Evolutionary conservation across 2,888 invertebrate genomes (phyloP), one percentile per base, ranked within the genome.

Genomic region (Lobophora halterata): DNA sequence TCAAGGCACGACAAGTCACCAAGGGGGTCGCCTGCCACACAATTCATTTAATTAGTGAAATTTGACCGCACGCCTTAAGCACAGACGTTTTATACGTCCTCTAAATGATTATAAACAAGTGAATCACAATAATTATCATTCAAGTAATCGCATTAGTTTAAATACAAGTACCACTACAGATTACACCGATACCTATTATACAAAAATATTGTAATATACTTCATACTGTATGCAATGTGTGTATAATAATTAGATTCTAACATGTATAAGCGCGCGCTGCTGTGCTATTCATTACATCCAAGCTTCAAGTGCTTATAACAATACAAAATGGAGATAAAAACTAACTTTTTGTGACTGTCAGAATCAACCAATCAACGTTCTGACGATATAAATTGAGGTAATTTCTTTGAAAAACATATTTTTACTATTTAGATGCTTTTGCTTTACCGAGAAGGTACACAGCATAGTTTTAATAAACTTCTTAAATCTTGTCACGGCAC

Each of bases 151-250:
- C 49, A 43, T 37, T 49, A 52, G 52, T 71, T 61, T 71, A 78
- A 77, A 72, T 82, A 85, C 79, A 82, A 72, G 70, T 80, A 83
- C 73, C 80, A 60, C 82, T 86, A 85, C 80, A 60, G 79, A 79
- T 66, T 83, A 85, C 83, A 85, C 75, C 71, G 77, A 76, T 72
- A 73, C 79, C 80, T 83, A 79, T 71, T 72, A 81, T 86, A 86
- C 75, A 87, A 86, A 87, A 87, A 87, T 87, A 85, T 80, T 76
- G 75, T 77, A 79, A 49, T 52, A 48, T 48, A 53, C 79, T 79
- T 54, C 55, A 65, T 70, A 71, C 65, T 76, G 75, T 79, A 78
- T 78, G 82, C 73, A 71, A 66, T 49, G 79, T 73, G 80, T 82
- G 76, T 80, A 79, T 79, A 77, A 65, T 74, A 69, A n/a, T 75